These are phyloP conservation scores for Coilia nasus DNA, from an alignment of 2,797 vertebrate species.

Conservation along the genomic window DNA sequence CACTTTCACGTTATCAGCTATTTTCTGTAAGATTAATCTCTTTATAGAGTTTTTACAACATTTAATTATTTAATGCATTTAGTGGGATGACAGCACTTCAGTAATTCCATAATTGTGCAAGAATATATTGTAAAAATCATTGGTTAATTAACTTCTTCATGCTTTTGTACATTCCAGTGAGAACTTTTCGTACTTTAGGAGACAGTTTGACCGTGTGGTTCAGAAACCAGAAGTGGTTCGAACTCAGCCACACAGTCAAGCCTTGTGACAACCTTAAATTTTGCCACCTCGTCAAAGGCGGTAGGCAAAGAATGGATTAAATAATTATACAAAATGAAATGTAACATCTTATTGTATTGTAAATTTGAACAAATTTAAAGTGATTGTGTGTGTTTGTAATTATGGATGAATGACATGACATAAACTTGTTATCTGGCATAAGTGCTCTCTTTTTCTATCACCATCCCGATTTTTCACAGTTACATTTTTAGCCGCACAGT, in stretches of 20 bases:
- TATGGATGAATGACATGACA: too few relatives aligned
- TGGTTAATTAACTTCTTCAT: neutral
- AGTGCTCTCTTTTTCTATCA: too few relatives aligned
- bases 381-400: neutral
- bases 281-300: constrained; percentile 47
- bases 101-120: too few relatives aligned
- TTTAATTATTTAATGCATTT: too few relatives aligned
- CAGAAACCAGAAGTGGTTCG: constrained; percentile 29
- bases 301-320: constrained; percentile 19
- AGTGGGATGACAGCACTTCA: too few relatives aligned
- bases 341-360: neutral
- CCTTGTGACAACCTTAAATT: constrained; percentile 33
- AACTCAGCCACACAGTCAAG: neutral
- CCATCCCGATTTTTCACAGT: too few relatives aligned
- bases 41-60: neutral
- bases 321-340: neutral
- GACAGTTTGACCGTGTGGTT: neutral
- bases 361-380: neutral
- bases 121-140: neutral
- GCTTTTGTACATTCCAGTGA: constrained; percentile 25
- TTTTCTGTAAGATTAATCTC: constrained; percentile 33
- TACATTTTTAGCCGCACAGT: too few relatives aligned
- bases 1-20: neutral
- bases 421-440: too few relatives aligned
- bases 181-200: neutral